These are phyloP conservation scores for Ptycholaimellus sp. DNA, from an alignment of 2,888 invertebrate species.

Conservation along the genomic window DNA sequence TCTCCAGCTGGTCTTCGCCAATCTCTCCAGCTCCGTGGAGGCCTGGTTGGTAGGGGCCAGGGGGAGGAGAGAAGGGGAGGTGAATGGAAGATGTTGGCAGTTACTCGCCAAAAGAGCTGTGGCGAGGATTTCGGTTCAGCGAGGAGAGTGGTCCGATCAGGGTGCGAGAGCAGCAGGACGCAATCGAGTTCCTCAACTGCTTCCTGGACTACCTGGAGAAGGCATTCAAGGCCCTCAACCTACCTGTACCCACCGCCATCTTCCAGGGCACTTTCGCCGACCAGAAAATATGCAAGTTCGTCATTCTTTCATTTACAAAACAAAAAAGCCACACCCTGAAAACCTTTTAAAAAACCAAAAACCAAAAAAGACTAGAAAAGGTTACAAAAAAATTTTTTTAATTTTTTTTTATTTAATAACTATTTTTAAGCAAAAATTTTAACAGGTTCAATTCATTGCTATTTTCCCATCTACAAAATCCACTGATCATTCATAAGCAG, in stretches of 20 bases:
- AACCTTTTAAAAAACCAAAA: too few species aligned
- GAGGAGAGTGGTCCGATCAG: conserved; percentile 66
- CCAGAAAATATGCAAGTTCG: conserved; percentile 87
- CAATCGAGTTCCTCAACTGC: conserved; percentile 92
- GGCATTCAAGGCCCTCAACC: conserved; percentile 67
- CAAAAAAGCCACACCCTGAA: too few species aligned
- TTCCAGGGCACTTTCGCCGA: conserved; percentile 90
- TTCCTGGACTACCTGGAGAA: conserved; percentile 84
- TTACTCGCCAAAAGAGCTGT: conserved; percentile 78
- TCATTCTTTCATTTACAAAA: neutral
- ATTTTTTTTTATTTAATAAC: too few species aligned
- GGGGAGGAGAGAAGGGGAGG: too few species aligned
- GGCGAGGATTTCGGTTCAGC: conserved; percentile 74
- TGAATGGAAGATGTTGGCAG: too few species aligned
- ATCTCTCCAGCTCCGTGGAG: conserved; percentile 71
- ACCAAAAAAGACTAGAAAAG: too few species aligned
- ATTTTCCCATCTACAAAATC: too few species aligned
- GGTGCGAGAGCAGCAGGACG: conserved; percentile 86
- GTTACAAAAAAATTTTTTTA: too few species aligned
- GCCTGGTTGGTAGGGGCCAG: too few species aligned
- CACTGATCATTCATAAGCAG: too few species aligned
- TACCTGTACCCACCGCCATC: conserved; percentile 51
- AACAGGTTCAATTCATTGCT: too few species aligned
- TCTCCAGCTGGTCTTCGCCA: conserved; percentile 87
- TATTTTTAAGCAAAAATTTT: too few species aligned